Conservation (phyloP, 2,797 vertebrate species). For the Sebastiscus tertius region DNA sequence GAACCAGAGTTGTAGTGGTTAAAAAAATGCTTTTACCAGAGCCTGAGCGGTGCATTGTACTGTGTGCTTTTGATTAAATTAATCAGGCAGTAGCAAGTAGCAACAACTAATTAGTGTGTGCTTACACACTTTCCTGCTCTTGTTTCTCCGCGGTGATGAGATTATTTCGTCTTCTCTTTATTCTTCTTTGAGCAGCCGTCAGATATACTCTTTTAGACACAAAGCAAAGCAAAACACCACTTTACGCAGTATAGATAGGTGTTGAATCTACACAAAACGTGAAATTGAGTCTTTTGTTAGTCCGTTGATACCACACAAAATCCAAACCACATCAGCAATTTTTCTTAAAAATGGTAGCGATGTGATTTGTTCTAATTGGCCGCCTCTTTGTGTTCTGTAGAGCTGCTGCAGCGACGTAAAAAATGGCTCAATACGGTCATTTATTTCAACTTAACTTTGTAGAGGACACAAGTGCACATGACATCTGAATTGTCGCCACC, state of each 20-base stretch:
- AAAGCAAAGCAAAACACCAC: slow-evolving; percentile 30
- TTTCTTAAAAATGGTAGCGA: neutral
- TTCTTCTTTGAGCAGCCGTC: slow-evolving; percentile 28
- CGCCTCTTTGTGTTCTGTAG: slow-evolving; percentile 20
- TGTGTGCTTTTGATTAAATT: slow-evolving; percentile 64
- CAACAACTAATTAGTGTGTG: slow-evolving; percentile 63
- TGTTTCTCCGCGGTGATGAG: slow-evolving; percentile 46
- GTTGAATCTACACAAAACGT: slow-evolving; percentile 18
- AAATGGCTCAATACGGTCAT: neutral
- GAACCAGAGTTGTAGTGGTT: neutral
- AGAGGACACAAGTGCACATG: slow-evolving; percentile 41
- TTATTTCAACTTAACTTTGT: slow-evolving; percentile 30
- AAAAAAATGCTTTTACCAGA: neutral
- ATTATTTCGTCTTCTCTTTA: slow-evolving; percentile 32
- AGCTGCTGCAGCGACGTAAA: neutral
- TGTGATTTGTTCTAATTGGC: slow-evolving; percentile 46
- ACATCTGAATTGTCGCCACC: slow-evolving; percentile 5
- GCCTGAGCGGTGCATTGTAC: neutral
- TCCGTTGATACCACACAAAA: slow-evolving; percentile 30
- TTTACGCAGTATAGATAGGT: slow-evolving; percentile 6
- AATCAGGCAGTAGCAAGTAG: slow-evolving; percentile 65
- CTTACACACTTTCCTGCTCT: slow-evolving; percentile 53
- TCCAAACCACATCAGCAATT: slow-evolving; percentile 28
- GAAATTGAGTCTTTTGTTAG: slow-evolving; percentile 52
- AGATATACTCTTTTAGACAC: slow-evolving; percentile 1